Evolutionary conservation across 2,797 vertebrate species (phyloP).

Genomic region (Crocidura indochinensis): DNA sequence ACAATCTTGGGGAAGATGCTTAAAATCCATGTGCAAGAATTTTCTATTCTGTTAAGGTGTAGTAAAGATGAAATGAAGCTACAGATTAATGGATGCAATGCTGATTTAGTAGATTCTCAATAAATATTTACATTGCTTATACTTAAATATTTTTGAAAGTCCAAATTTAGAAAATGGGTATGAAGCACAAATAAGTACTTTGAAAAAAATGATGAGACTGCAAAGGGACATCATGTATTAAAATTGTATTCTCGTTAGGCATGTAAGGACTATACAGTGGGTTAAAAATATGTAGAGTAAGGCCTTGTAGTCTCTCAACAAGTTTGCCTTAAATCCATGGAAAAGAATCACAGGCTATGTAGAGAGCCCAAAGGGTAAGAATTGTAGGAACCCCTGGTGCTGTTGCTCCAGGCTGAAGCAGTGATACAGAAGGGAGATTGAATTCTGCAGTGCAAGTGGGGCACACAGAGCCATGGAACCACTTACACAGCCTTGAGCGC

Average conservation of each 20-base stretch:
- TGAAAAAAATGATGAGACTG: background rate
- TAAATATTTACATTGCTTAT: background rate
- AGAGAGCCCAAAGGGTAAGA: background rate
- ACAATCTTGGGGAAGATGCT: conserved; percentile 31
- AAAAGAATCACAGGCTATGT: conserved; percentile 15
- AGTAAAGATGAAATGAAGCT: no score
- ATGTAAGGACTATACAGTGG: background rate
- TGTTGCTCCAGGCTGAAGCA: background rate
- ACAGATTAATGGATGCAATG: conserved; percentile 17
- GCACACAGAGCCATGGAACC: background rate
- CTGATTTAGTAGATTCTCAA: background rate
- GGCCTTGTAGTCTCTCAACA: background rate
- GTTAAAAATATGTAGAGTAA: conserved; percentile 13
- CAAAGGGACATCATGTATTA: background rate
- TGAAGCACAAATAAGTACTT: background rate
- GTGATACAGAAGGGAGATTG: background rate
- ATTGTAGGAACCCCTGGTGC: background rate
- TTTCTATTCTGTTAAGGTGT: background rate
- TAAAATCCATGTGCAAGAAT: conserved; percentile 43
- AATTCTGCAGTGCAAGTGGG: background rate
- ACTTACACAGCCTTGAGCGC: background rate
- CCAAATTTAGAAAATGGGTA: background rate
- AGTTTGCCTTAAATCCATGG: background rate
- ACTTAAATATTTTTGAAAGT: conserved; percentile 38
- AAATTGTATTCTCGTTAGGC: conserved; percentile 24